Percentiles rank a stretch among this genome's conserved stretches.
These are phyloP conservation scores for Eristalis arbustorum DNA, from an alignment of 2,888 invertebrate species.

Conservation along the genomic window DNA sequence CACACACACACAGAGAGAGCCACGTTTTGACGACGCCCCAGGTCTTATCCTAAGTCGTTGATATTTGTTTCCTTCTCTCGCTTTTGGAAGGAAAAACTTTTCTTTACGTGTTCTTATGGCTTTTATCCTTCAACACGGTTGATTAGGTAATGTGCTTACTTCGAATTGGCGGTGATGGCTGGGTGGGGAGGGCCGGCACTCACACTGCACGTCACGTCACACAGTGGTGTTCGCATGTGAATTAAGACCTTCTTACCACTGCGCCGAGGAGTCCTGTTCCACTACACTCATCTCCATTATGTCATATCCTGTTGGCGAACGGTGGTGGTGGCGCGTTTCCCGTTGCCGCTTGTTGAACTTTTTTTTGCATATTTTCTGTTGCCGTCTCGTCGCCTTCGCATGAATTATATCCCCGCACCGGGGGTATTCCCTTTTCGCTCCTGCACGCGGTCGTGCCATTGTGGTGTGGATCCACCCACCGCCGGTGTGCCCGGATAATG, in stretches of 20 bases:
- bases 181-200: too few species aligned
- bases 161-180: neutral
- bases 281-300: slow-evolving; percentile 31
- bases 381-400: neutral
- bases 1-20: neutral
- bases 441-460: too few species aligned
- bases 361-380: neutral
- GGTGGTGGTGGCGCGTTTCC: too few species aligned
- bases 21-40: too few species aligned
- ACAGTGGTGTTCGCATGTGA: slow-evolving; percentile 16
- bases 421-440: too few species aligned
- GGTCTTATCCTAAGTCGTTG: neutral
- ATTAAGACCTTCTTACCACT: slow-evolving; percentile 19
- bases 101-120: neutral
- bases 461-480: neutral
- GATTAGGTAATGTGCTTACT: slow-evolving; percentile 16
- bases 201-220: too few species aligned
- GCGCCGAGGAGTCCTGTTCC: slow-evolving; percentile 15
- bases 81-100: neutral
- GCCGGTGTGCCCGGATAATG: slow-evolving; percentile 14
- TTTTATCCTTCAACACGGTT: slow-evolving; percentile 8
- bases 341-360: neutral
- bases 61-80: too few species aligned
- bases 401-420: slow-evolving; percentile 20
- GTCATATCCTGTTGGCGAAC: neutral